These are phyloP conservation scores for Harpalus rubripes DNA, from an alignment of 2,888 invertebrate species.

Conservation along the genomic window DNA sequence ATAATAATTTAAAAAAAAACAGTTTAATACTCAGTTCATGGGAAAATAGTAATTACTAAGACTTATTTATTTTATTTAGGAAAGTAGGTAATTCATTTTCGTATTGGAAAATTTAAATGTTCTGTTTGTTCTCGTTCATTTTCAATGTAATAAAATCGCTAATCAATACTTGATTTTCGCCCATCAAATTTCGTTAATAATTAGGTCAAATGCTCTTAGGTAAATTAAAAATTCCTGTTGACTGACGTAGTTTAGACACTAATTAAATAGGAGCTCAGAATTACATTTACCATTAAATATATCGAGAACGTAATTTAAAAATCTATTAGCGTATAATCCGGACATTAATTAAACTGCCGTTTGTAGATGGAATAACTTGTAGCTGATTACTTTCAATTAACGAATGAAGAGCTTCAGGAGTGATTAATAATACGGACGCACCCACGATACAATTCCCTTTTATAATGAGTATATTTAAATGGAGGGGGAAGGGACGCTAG, in stretches of 20 bases:
- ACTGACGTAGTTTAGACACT: slow-evolving; percentile 17
- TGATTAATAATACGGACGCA: slow-evolving; percentile 32
- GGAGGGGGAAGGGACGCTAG: not conserved
- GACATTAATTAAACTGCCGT: slow-evolving; percentile 49
- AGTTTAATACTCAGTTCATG: too few species aligned
- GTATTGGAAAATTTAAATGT: not conserved
- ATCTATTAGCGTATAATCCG: slow-evolving; percentile 48
- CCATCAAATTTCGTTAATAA: slow-evolving; percentile 24
- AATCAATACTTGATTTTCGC: slow-evolving; percentile 15
- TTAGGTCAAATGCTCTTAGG: slow-evolving; percentile 43
- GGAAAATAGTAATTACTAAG: too few species aligned
- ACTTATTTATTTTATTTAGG: too few species aligned
- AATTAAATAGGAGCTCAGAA: slow-evolving; percentile 28
- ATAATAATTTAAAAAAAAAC: too few species aligned
- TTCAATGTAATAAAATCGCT: slow-evolving; percentile 5
- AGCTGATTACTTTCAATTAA: slow-evolving; percentile 62
- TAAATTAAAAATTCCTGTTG: slow-evolving; percentile 37
- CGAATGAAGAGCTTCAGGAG: slow-evolving; percentile 55
- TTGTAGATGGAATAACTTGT: slow-evolving; percentile 23
- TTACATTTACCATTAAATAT: slow-evolving; percentile 16
- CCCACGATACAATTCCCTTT: slow-evolving; percentile 14
- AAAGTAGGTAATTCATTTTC: not conserved
- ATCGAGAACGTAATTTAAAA: slow-evolving; percentile 35
- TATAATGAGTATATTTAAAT: slow-evolving; percentile 31
- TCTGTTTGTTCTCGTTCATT: not conserved